Conservation (phyloP, 2,888 invertebrate species). For the Drosophila subquinaria region DNA sequence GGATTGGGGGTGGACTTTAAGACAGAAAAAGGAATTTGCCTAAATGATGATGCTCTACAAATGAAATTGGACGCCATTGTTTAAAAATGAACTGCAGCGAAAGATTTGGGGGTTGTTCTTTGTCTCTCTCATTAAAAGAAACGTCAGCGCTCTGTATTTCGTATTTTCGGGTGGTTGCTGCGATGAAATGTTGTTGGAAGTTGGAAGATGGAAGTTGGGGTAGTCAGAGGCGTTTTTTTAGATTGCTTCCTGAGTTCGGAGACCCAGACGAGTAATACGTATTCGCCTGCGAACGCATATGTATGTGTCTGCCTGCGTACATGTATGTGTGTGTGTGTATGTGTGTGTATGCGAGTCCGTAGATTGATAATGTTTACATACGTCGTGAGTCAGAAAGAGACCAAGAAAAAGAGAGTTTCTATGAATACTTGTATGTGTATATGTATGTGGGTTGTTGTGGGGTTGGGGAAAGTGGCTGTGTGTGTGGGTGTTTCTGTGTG, state of each 20-base stretch:
- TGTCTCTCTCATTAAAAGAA: conserved; percentile 55
- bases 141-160: conserved; percentile 26
- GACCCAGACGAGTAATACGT: conserved; percentile 22
- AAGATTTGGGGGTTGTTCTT: conserved; percentile 61
- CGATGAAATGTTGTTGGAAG: conserved; percentile 23
- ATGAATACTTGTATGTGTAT: background rate
- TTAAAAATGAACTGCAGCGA: conserved; percentile 55
- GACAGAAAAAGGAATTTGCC: conserved; percentile 19
- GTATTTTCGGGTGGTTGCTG: conserved; percentile 63
- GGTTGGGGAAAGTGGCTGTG: background rate
- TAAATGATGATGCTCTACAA: conserved; percentile 26
- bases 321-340: background rate
- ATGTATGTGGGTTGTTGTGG: conserved; percentile 5
- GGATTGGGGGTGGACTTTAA: background rate
- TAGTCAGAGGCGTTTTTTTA: conserved; percentile 52
- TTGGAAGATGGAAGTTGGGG: conserved; percentile 45
- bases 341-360: conserved; percentile 27
- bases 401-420: conserved; percentile 22
- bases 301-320: conserved; percentile 1
- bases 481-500: background rate
- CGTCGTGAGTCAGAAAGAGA: conserved; percentile 31
- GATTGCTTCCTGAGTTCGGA: conserved; percentile 49
- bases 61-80: conserved; percentile 64
- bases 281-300: conserved; percentile 3
- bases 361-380: conserved; percentile 49